phyloP scores from a whole-genome alignment of 2,113 vertebrate species.

The Pangasianodon gigas region DNA sequence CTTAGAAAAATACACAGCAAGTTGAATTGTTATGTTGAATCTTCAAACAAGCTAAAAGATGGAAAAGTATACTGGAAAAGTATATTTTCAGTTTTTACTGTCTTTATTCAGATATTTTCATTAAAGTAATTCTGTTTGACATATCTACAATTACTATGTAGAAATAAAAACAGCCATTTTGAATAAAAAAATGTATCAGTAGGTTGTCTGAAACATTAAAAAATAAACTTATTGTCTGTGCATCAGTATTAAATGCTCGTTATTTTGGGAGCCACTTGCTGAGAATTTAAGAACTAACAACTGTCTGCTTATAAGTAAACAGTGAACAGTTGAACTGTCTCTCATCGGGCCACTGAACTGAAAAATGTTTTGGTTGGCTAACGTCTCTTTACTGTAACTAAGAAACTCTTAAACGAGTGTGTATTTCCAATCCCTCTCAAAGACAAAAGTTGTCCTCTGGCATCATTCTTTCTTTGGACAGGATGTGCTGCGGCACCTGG shows the following conservation, averaged over 20 bases:
- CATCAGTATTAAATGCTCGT: not conserved
- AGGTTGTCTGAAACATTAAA: not conserved
- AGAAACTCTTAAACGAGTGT: not conserved
- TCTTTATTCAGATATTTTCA: not conserved
- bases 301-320: not conserved
- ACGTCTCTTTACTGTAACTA: not conserved
- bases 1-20: not conserved
- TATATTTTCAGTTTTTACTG: not conserved
- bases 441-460: not conserved
- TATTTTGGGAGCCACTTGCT: not conserved
- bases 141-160: not conserved
- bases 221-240: not conserved
- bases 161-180: not conserved
- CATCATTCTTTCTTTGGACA: constrained; percentile 2
- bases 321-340: not conserved
- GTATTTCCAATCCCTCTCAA: not conserved
- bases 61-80: not conserved
- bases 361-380: not conserved
- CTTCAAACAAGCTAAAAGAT: not conserved
- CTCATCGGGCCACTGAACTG: not conserved
- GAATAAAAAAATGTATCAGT: not conserved
- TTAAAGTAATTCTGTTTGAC: not conserved
- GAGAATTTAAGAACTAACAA: not conserved
- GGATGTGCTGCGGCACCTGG: not conserved
- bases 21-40: not conserved